Base-by-base conservation (phyloP, 1,140 invertebrate genomes). In the Conus ventricosus region DNA sequence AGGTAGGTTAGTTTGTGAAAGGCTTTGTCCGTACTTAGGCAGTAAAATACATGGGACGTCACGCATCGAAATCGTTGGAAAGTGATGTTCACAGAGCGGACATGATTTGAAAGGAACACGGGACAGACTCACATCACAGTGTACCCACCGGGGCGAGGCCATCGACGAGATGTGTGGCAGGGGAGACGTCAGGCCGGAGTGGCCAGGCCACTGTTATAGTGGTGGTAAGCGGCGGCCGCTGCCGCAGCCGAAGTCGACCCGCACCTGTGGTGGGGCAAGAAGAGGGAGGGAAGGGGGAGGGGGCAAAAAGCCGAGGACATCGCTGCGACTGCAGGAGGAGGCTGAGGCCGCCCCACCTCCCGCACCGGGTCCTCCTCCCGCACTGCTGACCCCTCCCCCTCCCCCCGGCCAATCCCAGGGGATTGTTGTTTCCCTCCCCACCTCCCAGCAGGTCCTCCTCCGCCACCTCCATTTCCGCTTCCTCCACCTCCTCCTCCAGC, bases 141-240 rank as follows among this genome's bases (percentile, higher is more conserved):
- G 8, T 15, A 60, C 80, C 7, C 15, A 81, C 80, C 85, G 11
- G 51, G 92, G 91, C 25, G 93, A 92, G 53, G 94, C 91, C 92
- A 95, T 94, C 53, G 94, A 94, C 84, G 95, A 94, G 90, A 94
- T 94, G 91, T 94, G 94, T 20, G 94, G 93, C 78, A 94, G 91
- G 11, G 67, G 67, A 23, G 94, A 91, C 82, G 91, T 94, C 60
- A 94, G 89, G 82, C 90, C 92, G 87, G 91, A 92, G 84, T 92
- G 90, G 91, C 90, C 80, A 93, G 87, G 20, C 91, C 88, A 39
- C 91, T 82, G 63, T 91, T 71, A 82, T 89, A 87, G 63, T 89
- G 87, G 89, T 90, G 94, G 89, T 94, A 91, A 0, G 67, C 67
- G 67, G 94, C 89, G 53, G 93, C 91, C 55, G 93, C 90, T 76